Evolutionary conservation across 2,888 invertebrate species (phyloP).

Genomic region (Apodemia mormo): DNA sequence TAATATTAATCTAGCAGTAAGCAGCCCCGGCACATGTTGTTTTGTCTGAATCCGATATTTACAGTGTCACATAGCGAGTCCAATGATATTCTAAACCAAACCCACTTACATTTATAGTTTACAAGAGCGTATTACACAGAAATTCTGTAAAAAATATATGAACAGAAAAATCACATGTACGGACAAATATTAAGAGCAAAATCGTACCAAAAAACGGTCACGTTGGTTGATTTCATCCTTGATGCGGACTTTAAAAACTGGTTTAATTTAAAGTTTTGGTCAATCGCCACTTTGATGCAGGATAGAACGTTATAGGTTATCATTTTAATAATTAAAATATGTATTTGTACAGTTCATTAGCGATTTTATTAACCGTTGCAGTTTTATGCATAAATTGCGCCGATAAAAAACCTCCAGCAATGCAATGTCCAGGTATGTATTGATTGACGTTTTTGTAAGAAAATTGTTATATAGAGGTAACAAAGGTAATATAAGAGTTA

Average conservation of each 20-base stretch:
- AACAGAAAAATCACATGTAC: background rate
- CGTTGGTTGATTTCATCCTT: background rate
- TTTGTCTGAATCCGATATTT: too few species aligned
- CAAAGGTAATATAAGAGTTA: too few species aligned
- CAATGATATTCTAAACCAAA: too few species aligned
- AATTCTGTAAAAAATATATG: too few species aligned
- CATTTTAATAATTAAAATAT: background rate
- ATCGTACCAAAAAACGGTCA: background rate
- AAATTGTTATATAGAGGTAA: too few species aligned
- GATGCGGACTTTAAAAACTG: background rate
- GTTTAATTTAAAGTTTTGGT: background rate
- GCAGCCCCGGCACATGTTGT: too few species aligned
- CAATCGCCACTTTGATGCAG: background rate
- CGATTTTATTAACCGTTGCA: constrained; percentile 32
- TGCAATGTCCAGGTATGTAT: background rate
- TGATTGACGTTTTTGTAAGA: background rate
- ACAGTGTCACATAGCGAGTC: too few species aligned
- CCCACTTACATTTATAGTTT: too few species aligned
- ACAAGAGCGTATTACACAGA: too few species aligned
- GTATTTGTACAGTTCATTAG: constrained; percentile 29
- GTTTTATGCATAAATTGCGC: constrained; percentile 31
- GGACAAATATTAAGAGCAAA: background rate
- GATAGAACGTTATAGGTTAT: background rate
- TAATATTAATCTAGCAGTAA: too few species aligned
- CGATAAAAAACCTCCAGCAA: background rate